Conservation (phyloP, 2,888 invertebrate genomes). For the Elmis aenea region DNA sequence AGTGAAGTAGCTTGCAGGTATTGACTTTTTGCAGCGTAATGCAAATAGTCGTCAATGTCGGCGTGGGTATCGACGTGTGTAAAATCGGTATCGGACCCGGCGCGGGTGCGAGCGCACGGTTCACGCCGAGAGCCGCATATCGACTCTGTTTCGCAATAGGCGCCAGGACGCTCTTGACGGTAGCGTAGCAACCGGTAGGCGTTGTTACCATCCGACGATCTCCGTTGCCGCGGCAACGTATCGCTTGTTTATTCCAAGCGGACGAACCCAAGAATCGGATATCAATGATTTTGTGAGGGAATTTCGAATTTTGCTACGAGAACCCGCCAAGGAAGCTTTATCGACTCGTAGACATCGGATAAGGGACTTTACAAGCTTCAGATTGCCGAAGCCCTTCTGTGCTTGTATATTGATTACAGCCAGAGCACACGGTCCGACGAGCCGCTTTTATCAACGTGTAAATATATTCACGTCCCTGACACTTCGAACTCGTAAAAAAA, state of each 20-base stretch:
- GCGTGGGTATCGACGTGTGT: slow-evolving; percentile 24
- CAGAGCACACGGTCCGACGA: slow-evolving; percentile 11
- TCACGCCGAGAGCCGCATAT: slow-evolving; percentile 45
- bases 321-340: slow-evolving; percentile 18
- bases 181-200: slow-evolving; percentile 37
- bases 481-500: no score
- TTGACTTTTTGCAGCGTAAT: slow-evolving; percentile 18
- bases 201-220: slow-evolving; percentile 35
- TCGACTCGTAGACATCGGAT: slow-evolving; percentile 18
- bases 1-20: no score
- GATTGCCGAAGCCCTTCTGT: slow-evolving; percentile 29
- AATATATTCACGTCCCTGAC: no score
- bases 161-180: slow-evolving; percentile 39
- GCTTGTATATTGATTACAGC: slow-evolving; percentile 30
- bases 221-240: slow-evolving; percentile 41
- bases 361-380: slow-evolving; percentile 19
- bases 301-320: slow-evolving; percentile 17
- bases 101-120: slow-evolving; percentile 22
- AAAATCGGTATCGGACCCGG: slow-evolving; percentile 26
- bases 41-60: slow-evolving; percentile 25
- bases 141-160: slow-evolving; percentile 33
- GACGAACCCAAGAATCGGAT: slow-evolving; percentile 23
- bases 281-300: slow-evolving; percentile 24
- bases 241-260: slow-evolving; percentile 27
- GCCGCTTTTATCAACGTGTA: slow-evolving; percentile 11